Evolutionary conservation across 1,140 invertebrate species (phyloP), one percentile per base, ranked within the genome.

Genomic region (Helicoverpa armigera): DNA sequence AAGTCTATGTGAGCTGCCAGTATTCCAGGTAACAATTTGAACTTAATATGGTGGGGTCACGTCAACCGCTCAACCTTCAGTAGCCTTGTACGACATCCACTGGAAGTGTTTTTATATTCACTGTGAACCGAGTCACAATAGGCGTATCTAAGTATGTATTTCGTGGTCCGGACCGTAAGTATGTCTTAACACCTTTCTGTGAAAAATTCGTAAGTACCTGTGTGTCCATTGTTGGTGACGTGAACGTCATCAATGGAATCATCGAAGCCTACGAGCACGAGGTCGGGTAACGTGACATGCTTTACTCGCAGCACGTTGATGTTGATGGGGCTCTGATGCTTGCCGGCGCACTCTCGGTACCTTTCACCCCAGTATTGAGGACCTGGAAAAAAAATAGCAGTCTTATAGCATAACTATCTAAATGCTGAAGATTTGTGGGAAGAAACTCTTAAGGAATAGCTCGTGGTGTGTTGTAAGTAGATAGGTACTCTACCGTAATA

Each of bases 261-360:
- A 13, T 97, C 91, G 79, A 97, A 96, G 65, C 96, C 95, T 9
- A 91, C 80, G 87, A 97, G 96, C 78, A 84, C 82, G 51, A 98
- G 90, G 4, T 95, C 91, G 0, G 96, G 95, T 58, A 97, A 94
- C 16, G 89, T 95, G 5, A 96, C 95, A 65, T 95, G 94, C 63
- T 95, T 95, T 3, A 97, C 97, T n/a, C 95, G 92, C 3, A 97
- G 95, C 51, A 97, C 95, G 83, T 97, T 96, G 70, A 98, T 98
- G 87, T 98, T 97, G 58, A 98, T 98, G 0, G 98, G 98, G 72
- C 97, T 98, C 88, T 98, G 98, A 86, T 97, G 96, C 91, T 98
- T 98, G 18, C 97, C 97, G 18, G 96, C 94, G 85, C 97, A 98
- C 18, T 96, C 95, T 3, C 96, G 89, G 84, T 96, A 98, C 2